Base-by-base conservation (phyloP, 2,888 invertebrate species). In the Ornithoptera priamus region DNA sequence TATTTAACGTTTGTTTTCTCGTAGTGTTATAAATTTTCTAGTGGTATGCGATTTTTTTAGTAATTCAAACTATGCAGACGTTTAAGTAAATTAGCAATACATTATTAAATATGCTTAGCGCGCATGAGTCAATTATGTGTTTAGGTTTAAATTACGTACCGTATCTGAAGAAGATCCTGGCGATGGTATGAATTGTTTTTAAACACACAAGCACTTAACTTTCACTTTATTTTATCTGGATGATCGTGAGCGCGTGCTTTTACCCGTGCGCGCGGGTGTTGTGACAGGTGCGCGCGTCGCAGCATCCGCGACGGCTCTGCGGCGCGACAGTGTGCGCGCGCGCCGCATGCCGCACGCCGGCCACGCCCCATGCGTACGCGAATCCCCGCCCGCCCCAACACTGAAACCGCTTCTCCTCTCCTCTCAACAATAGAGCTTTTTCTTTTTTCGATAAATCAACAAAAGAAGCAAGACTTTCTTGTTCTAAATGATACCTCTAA, bases 291-390 rank as follows among this genome's bases (percentile, higher is more conserved):
- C 85, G 89, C 78, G 75, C 81, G 84, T 83, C 86, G 86, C 91
- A 91, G 90, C 91, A 88, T 91, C 90, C 87, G 84, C 84, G 79
- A 81, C 85, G 85, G 85, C 81, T 89, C 81, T 91, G 90, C 81
- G 79, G 77, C 39, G 58, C 62, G 53, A 62, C 53, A 62, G 30
- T 89, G 89, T 80, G 79, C 77, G 76, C 36, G 57, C 62, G 65
- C 75, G 59, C 64, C 46, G 30, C 30, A 30, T 5, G 50, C 50
- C 12, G 56, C 24, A 72, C 65, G 69, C 72, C 72, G 68, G 72
- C 77, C 82, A 81, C 89, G 85, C 86, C 88, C 86, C 85, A 82
- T 83, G 82, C 86, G 89, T 85, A 86, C 85, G 81, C 84, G 87
- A 88, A 82, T 84, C 86, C 86, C 85, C 84, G 85, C 86, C 83